These are phyloP conservation scores for Trinorchestia longiramus DNA, from an alignment of 1,140 invertebrate genomes.

Conservation along the genomic window DNA sequence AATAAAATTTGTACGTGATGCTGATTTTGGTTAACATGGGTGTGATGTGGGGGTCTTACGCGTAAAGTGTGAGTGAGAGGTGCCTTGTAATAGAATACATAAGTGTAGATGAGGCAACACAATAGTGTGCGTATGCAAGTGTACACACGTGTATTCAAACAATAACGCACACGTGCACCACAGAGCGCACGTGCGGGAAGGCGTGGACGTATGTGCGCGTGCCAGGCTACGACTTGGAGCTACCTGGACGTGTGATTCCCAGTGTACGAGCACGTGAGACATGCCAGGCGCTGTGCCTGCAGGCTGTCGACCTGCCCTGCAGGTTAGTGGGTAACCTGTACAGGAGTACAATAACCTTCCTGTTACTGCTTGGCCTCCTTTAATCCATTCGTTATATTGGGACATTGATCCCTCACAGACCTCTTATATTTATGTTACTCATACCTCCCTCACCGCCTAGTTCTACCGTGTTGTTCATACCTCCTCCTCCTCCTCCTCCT, in stretches of 20 bases:
- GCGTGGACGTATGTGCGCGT: conserved; percentile 73
- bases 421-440: too few relatives aligned
- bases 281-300: conserved; percentile 72
- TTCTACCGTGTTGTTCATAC: too few relatives aligned
- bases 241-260: conserved; percentile 69
- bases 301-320: conserved; percentile 70
- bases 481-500: too few relatives aligned
- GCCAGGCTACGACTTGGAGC: conserved; percentile 71
- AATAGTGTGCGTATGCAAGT: too few relatives aligned
- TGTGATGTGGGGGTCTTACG: too few relatives aligned
- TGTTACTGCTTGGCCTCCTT: background rate
- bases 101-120: too few relatives aligned
- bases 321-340: conserved; percentile 69
- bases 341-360: background rate
- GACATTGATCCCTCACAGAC: too few relatives aligned
- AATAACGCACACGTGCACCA: conserved; percentile 2
- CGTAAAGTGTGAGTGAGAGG: too few relatives aligned
- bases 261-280: conserved; percentile 70
- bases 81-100: too few relatives aligned
- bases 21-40: too few relatives aligned
- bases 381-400: background rate
- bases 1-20: too few relatives aligned
- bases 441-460: too few relatives aligned
- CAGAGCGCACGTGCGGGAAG: conserved; percentile 70
- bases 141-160: background rate